A percentile compares a stretch with the other conserved stretches of the same genome.
These are phyloP conservation scores for Carlito syrichta DNA, from an alignment of 2,113 vertebrate genomes.

Conservation along the genomic window DNA sequence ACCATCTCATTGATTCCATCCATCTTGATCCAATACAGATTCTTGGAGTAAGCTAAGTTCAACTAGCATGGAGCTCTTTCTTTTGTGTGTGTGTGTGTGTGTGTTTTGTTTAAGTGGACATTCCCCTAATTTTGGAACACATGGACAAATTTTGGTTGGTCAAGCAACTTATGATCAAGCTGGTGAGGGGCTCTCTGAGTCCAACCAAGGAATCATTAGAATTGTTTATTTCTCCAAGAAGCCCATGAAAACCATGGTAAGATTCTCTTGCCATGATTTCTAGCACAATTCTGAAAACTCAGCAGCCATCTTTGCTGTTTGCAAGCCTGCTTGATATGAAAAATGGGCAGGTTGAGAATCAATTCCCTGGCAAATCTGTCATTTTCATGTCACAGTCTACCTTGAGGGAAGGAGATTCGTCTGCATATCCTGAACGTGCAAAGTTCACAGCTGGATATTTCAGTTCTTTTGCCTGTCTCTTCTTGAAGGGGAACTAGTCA, in stretches of 20 bases:
- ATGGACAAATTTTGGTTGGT: background rate
- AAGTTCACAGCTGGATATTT: too few relatives aligned
- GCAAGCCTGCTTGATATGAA: background rate
- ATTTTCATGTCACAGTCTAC: background rate
- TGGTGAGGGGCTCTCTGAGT: background rate
- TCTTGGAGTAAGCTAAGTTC: background rate
- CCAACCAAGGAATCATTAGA: background rate
- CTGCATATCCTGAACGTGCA: background rate
- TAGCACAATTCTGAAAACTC: background rate
- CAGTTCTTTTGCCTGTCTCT: background rate
- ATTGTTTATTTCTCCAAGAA: background rate
- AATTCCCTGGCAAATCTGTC: rapidly evolving
- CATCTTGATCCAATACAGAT: background rate
- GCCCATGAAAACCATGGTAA: background rate
- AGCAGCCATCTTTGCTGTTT: background rate
- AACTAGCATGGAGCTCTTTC: background rate
- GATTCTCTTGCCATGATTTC: rapidly evolving
- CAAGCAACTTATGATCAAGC: background rate
- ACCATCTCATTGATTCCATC: background rate
- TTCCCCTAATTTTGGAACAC: background rate
- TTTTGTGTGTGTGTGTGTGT: background rate
- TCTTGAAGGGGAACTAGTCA: too few relatives aligned
- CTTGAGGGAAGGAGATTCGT: background rate
- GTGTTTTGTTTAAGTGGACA: too few relatives aligned
- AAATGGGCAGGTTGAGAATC: background rate